These are phyloP conservation scores for Cerceris ruficornis DNA, from an alignment of 2,888 invertebrate genomes.

Conservation along the genomic window DNA sequence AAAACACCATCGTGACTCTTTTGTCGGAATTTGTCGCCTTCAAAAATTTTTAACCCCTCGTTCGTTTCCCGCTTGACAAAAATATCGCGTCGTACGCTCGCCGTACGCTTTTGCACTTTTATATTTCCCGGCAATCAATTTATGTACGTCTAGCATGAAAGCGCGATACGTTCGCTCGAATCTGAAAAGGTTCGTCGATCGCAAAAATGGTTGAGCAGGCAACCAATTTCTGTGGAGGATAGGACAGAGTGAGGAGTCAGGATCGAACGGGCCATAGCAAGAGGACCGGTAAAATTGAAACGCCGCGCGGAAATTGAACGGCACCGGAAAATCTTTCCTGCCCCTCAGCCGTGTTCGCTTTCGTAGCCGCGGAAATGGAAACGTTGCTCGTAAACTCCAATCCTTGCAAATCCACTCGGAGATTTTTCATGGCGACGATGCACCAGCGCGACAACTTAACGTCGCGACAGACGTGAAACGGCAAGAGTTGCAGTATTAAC, in stretches of 20 bases:
- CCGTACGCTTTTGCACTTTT: no score
- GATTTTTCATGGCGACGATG: constrained; percentile 33
- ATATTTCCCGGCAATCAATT: not conserved
- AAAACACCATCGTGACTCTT: not conserved
- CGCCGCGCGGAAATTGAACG: constrained; percentile 68
- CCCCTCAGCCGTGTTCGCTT: constrained; percentile 23
- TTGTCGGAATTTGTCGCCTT: no score
- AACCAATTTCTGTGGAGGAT: not conserved
- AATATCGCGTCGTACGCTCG: no score
- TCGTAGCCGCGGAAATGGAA: constrained; percentile 58
- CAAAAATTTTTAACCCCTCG: not conserved
- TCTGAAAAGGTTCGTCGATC: not conserved
- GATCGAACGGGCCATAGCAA: constrained; percentile 3
- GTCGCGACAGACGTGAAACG: no score
- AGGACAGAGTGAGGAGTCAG: constrained; percentile 11
- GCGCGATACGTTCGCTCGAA: not conserved
- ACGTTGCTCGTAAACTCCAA: constrained; percentile 57
- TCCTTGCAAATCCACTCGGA: constrained; percentile 36
- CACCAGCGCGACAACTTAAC: not conserved
- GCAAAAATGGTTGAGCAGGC: not conserved
- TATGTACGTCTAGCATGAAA: not conserved
- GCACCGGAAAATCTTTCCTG: constrained; percentile 51
- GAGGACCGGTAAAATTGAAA: constrained; percentile 62
- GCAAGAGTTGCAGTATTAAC: no score
- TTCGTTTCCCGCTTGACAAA: not conserved